These are phyloP conservation scores for Melangyna quadrimaculata DNA, from an alignment of 2,888 invertebrate genomes.

Conservation along the genomic window DNA sequence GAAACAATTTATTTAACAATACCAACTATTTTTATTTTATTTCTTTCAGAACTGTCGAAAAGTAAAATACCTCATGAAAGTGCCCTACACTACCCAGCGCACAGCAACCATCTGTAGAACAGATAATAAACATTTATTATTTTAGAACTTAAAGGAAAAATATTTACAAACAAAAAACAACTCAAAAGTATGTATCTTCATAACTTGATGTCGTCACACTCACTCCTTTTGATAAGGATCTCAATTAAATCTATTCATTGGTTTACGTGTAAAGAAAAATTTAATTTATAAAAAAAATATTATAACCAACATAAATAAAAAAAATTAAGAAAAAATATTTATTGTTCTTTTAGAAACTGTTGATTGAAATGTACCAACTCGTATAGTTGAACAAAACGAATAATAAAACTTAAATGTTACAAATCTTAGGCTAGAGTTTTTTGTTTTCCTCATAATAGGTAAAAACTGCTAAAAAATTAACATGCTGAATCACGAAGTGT, in stretches of 20 bases:
- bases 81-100: constrained; percentile 47
- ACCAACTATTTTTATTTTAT: neutral
- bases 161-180: constrained; percentile 19
- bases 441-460: neutral
- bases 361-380: constrained; percentile 10
- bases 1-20: neutral
- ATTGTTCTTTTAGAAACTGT: constrained; percentile 61
- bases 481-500: too few species aligned
- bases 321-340: constrained; percentile 22
- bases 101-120: constrained; percentile 34
- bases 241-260: constrained; percentile 42
- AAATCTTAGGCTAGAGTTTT: neutral
- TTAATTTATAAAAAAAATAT: constrained; percentile 62
- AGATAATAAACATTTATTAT: constrained; percentile 56
- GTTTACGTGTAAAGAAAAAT: constrained; percentile 47
- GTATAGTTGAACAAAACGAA: neutral
- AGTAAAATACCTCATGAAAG: constrained; percentile 62
- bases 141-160: constrained; percentile 35
- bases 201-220: constrained; percentile 52
- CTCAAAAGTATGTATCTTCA: constrained; percentile 53
- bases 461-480: too few species aligned
- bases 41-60: constrained; percentile 77
- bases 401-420: constrained; percentile 1
- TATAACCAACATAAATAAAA: constrained; percentile 25
- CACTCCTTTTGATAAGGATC: constrained; percentile 57